These are phyloP conservation scores for Hirundichthys speculiger DNA, from an alignment of 2,113 vertebrate genomes.

Conservation along the genomic window DNA sequence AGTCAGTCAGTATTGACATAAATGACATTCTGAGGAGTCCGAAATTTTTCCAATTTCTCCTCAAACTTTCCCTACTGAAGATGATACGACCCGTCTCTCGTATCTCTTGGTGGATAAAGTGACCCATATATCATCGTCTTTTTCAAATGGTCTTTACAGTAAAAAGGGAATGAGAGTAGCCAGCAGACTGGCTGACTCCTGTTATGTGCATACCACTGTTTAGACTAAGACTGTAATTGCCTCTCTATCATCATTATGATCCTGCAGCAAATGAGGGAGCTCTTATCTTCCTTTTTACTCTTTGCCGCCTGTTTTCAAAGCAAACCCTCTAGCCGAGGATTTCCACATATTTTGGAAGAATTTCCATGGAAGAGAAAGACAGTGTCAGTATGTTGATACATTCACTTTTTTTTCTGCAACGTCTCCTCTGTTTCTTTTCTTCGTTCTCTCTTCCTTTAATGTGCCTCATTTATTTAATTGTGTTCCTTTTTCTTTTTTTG, in stretches of 20 bases:
- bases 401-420: slow-evolving; percentile 9
- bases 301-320: slow-evolving; percentile 67
- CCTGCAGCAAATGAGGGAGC: slow-evolving; percentile 61
- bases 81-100: slow-evolving; percentile 21
- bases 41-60: slow-evolving; percentile 36
- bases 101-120: slow-evolving; percentile 40
- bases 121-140: slow-evolving; percentile 49
- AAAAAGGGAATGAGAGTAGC: slow-evolving; percentile 43
- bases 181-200: slow-evolving; percentile 74
- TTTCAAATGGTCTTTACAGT: slow-evolving; percentile 40
- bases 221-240: slow-evolving; percentile 76
- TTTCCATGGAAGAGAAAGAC: slow-evolving; percentile 57
- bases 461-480: slow-evolving; percentile 14
- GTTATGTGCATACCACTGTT: slow-evolving; percentile 69
- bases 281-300: slow-evolving; percentile 63
- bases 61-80: slow-evolving; percentile 1
- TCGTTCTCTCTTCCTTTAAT: neutral
- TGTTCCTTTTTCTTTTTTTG: slow-evolving; percentile 20
- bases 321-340: slow-evolving; percentile 72
- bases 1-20: slow-evolving; percentile 11
- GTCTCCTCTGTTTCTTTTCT: neutral
- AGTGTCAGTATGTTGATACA: slow-evolving; percentile 30
- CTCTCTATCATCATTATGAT: slow-evolving; percentile 77
- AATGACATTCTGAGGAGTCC: slow-evolving; percentile 3
- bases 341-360: slow-evolving; percentile 70